Base-by-base conservation (phyloP, 2,888 invertebrate genomes). In the Megastigmus dorsalis region DNA sequence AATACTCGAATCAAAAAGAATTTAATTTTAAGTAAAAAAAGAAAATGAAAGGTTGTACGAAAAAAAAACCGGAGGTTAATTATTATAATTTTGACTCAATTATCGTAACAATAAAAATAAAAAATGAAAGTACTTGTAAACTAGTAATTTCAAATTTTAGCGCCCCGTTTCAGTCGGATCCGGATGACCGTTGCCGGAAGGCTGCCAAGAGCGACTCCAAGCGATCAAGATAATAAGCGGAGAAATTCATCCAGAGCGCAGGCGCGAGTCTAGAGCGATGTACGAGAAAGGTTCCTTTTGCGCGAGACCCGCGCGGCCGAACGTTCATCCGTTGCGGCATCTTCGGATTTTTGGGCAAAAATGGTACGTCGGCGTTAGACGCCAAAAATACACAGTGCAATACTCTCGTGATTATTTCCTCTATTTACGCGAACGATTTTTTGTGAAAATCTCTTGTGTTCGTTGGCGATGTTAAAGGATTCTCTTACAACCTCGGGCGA, bases 311-410 rank as follows among this genome's bases (percentile, higher is more conserved):
- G 71, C 75, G 71, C 54, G 18, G n/a, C 48, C 50, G 67, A 67
- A 67, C 63, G 50, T 52, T 43, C 52, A 20, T 4, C 72, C 68
- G 23, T 30, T 43, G 63, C 65, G 60, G 76, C 30, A 15, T 66
- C 69, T 48, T 66, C 48, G 52, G 38, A 73, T 62, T 76, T 66
- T 28, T 55, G 45, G 15, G 3, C 59, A 30, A 66, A 62, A 7
- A 76, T 76, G 76, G 76, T 76, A 73, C 15, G 76, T 76, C 33
- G 10, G 30, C 41, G 7, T 4, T 50, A 7, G 13, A 36, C 7
- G 18, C 13, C 26, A 52, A 72, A 75, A 75, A 75, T 75, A 75
- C 18, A 28, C 2, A 1, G 9, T 13, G 9, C 20, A 38, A 57
- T 23, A 20, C 9, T 3, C 0, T n/a, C 20, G 20, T 5, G 5